Percentiles rank a stretch among this genome's conserved stretches.
Conservation (phyloP, 2,113 vertebrate species). For the Cryptoleucopteryx plumbea region DNA sequence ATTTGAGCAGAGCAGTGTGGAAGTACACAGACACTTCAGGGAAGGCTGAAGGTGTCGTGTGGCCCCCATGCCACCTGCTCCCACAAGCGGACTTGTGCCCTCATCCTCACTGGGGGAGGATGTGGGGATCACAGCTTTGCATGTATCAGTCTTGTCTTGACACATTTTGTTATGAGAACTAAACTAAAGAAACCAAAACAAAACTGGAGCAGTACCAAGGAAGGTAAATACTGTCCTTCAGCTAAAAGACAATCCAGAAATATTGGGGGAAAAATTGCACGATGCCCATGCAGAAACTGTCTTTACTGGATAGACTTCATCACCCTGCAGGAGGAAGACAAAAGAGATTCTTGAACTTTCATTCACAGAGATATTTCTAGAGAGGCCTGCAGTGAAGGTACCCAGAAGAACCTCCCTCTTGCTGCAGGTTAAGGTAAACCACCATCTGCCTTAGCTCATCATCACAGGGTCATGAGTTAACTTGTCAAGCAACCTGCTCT, state of each 20-base stretch:
- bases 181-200: neutral
- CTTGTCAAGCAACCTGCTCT: neutral
- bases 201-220: neutral
- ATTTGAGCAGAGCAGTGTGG: neutral
- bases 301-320: neutral
- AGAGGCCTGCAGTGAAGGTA: neutral
- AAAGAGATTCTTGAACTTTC: neutral
- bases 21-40: rapidly evolving
- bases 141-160: neutral
- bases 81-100: neutral
- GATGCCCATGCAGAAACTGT: neutral
- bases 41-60: neutral
- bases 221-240: neutral
- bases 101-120: neutral
- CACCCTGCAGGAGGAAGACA: neutral
- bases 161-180: neutral
- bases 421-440: neutral
- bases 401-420: neutral
- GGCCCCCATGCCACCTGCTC: neutral
- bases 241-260: neutral
- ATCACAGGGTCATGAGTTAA: neutral
- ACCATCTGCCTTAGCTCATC: neutral
- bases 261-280: rapidly evolving
- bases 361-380: neutral
- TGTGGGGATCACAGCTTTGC: neutral